Evolutionary conservation across 2,113 vertebrate species (phyloP).

Genomic region (Esox niger): DNA sequence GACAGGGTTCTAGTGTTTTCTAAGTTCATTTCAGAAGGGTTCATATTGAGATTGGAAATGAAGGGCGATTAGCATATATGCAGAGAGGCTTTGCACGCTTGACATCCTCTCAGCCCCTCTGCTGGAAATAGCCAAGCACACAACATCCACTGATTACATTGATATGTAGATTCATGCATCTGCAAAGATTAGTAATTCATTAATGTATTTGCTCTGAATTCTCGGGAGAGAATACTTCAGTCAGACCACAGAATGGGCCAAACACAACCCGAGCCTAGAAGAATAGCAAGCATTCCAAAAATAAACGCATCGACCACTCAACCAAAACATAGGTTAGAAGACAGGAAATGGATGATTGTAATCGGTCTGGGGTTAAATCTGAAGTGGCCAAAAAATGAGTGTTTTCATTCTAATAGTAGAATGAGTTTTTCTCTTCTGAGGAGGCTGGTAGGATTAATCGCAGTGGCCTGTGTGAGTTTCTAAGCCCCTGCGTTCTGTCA

Average conservation of each 20-base stretch:
- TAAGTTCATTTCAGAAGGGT: constrained; percentile 53
- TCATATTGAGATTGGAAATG: constrained; percentile 56
- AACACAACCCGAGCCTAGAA: constrained; percentile 44
- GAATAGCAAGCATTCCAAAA: constrained; percentile 48
- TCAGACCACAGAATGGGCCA: constrained; percentile 62
- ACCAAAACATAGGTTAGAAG: constrained; percentile 38
- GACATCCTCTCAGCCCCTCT: constrained; percentile 68
- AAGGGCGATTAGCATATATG: constrained; percentile 67
- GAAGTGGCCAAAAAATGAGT: too few species aligned
- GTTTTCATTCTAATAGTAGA: constrained; percentile 57
- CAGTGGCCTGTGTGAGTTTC: constrained; percentile 55
- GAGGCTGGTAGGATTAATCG: constrained; percentile 60
- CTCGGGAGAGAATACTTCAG: constrained; percentile 60
- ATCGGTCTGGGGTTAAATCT: constrained; percentile 5
- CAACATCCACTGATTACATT: constrained; percentile 73
- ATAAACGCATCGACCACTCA: constrained; percentile 21
- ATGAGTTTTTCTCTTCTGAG: constrained; percentile 46
- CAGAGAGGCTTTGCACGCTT: constrained; percentile 68
- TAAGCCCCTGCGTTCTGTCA: constrained; percentile 58
- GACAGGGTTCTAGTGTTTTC: background rate
- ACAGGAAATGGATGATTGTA: constrained; percentile 48
- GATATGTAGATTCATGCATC: constrained; percentile 74
- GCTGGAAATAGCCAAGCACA: constrained; percentile 68
- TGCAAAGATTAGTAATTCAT: constrained; percentile 72
- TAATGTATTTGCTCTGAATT: constrained; percentile 70